These are phyloP conservation scores for Lasius fuliginosus DNA, from an alignment of 2,888 invertebrate species.

Conservation along the genomic window DNA sequence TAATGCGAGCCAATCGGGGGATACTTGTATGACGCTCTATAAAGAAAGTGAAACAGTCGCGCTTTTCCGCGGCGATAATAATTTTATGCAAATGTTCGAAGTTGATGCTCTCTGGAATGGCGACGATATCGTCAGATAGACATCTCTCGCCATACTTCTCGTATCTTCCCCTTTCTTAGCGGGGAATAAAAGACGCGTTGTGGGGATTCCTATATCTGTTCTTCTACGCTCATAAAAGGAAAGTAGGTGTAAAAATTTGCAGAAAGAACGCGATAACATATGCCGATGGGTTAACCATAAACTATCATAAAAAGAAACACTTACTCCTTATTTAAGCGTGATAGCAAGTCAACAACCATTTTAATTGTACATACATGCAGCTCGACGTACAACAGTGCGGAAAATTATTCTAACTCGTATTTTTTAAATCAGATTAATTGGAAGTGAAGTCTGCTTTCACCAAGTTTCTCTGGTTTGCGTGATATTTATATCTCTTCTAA, in stretches of 20 bases:
- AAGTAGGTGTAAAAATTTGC: slow-evolving; percentile 81
- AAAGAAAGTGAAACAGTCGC: slow-evolving; percentile 61
- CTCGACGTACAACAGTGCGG: background rate
- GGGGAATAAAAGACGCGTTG: slow-evolving; percentile 59
- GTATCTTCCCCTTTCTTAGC: slow-evolving; percentile 53
- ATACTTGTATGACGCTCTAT: slow-evolving; percentile 28
- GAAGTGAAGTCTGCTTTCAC: slow-evolving; percentile 56
- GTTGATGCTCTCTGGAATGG: slow-evolving; percentile 59
- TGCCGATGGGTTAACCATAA: slow-evolving; percentile 61
- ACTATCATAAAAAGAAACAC: slow-evolving; percentile 12
- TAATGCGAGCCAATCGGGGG: background rate
- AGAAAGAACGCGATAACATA: slow-evolving; percentile 74
- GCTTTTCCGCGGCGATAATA: slow-evolving; percentile 79
- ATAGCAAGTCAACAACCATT: background rate
- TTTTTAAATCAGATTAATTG: slow-evolving; percentile 28
- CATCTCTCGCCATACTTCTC: slow-evolving; percentile 45
- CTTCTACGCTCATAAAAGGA: slow-evolving; percentile 81
- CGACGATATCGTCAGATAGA: slow-evolving; percentile 61
- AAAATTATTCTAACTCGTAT: slow-evolving; percentile 14
- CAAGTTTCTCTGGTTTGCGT: slow-evolving; percentile 58
- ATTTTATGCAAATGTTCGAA: slow-evolving; percentile 82
- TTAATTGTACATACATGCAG: background rate
- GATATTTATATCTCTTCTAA: slow-evolving; percentile 39
- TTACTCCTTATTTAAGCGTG: slow-evolving; percentile 17
- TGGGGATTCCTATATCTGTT: slow-evolving; percentile 74